These are phyloP conservation scores for Oriolus oriolus DNA, from an alignment of 2,113 vertebrate species.

Conservation along the genomic window DNA sequence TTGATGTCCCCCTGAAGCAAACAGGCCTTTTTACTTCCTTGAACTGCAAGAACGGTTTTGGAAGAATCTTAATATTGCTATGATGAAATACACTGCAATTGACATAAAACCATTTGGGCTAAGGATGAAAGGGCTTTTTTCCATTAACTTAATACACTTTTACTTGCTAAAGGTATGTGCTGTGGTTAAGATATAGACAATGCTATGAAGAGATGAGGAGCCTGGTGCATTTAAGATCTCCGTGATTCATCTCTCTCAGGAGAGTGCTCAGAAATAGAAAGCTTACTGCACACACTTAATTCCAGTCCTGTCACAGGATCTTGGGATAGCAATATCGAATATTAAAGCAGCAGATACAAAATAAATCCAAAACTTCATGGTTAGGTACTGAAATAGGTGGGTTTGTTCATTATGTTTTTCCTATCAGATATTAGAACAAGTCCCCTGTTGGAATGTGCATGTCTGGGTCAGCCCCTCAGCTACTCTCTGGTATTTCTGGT, in stretches of 20 bases:
- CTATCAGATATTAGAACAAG: not conserved
- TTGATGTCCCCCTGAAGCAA: not conserved
- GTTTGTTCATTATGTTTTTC: not conserved
- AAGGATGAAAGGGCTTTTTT: not conserved
- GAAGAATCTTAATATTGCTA: not conserved
- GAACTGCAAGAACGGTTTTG: not conserved
- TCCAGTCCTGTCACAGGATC: slow-evolving; percentile 3
- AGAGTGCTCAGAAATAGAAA: not conserved
- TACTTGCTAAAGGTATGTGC: not conserved
- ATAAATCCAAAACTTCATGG: not conserved
- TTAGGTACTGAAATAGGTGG: not conserved
- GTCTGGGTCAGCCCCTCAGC: not conserved
- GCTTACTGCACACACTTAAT: not conserved
- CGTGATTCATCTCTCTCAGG: not conserved
- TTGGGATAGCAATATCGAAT: not conserved
- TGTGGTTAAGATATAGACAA: not conserved
- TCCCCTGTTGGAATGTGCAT: not conserved
- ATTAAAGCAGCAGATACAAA: not conserved
- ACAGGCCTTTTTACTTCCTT: not conserved
- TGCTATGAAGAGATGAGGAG: not conserved
- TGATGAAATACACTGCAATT: not conserved
- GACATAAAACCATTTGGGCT: not conserved
- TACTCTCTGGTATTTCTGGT: not conserved
- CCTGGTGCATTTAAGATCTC: not conserved
- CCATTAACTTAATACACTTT: not conserved